These are phyloP conservation scores for Mellilla xanthometata DNA, from an alignment of 2,888 invertebrate species.

Conservation along the genomic window DNA sequence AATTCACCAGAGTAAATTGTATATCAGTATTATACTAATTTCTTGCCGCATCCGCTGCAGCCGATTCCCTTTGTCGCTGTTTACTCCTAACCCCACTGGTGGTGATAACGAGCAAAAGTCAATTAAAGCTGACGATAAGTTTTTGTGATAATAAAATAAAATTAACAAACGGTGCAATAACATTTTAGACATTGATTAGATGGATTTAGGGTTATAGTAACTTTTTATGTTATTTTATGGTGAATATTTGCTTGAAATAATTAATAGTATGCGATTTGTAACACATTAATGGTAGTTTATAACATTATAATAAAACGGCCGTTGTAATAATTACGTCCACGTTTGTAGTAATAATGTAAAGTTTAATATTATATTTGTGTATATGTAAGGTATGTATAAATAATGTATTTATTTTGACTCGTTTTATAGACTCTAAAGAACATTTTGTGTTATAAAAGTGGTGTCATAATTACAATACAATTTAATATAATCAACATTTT, in stretches of 20 bases:
- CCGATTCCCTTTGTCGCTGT: too few relatives aligned
- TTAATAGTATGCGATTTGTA: conserved; percentile 10
- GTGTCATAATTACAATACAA: too few relatives aligned
- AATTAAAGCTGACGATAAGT: conserved; percentile 11
- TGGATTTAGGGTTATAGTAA: neutral
- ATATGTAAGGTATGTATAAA: neutral
- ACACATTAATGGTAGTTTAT: conserved; percentile 13
- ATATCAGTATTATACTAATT: too few relatives aligned
- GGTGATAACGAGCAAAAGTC: neutral
- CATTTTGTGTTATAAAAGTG: too few relatives aligned
- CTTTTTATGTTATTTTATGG: neutral
- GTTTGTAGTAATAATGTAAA: conserved; percentile 4
- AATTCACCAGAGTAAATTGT: too few relatives aligned
- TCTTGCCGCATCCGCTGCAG: too few relatives aligned
- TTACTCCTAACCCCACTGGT: too few relatives aligned
- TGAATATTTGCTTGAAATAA: neutral
- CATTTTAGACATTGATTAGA: conserved; percentile 29
- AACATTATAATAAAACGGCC: conserved; percentile 12
- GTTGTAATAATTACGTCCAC: conserved; percentile 23
- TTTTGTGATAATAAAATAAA: conserved; percentile 22
- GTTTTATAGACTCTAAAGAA: too few relatives aligned
- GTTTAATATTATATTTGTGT: neutral
- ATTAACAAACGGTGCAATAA: conserved; percentile 36
- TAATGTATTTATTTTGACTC: conserved; percentile 2
- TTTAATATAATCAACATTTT: too few relatives aligned